Conservation (phyloP, 1,140 invertebrate genomes). For the Tetramorium alpestre region DNA sequence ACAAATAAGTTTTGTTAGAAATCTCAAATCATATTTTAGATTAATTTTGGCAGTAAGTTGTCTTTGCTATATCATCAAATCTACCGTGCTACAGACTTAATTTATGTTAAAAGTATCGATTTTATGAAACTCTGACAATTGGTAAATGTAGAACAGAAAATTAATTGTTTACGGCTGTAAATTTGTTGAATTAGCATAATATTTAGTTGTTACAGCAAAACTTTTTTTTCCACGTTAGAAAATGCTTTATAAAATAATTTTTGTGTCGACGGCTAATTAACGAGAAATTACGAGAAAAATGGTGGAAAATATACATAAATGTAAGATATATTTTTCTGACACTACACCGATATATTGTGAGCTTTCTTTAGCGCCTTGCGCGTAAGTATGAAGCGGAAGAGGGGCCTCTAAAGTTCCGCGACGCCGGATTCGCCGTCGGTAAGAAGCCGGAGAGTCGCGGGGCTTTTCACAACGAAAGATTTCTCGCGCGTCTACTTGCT, state of each 20-base stretch:
- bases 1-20: too few relatives aligned
- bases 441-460: slow-evolving; percentile 45
- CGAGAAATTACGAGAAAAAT: not conserved
- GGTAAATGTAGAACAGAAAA: too few relatives aligned
- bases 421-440: slow-evolving; percentile 34
- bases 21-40: too few relatives aligned
- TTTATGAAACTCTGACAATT: too few relatives aligned
- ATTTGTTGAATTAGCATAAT: too few relatives aligned
- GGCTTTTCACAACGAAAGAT: slow-evolving; percentile 63
- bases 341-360: not conserved
- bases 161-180: too few relatives aligned
- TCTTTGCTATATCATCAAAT: too few relatives aligned
- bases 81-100: too few relatives aligned
- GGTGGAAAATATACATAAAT: not conserved
- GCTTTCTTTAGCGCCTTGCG: not conserved
- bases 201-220: too few relatives aligned
- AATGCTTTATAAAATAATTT: not conserved
- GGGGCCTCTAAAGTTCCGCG: slow-evolving; percentile 27
- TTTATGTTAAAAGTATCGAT: too few relatives aligned
- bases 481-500: slow-evolving; percentile 55
- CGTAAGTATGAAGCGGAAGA: not conserved
- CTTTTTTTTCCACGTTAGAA: too few relatives aligned
- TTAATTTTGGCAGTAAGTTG: too few relatives aligned
- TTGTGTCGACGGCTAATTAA: not conserved
- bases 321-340: not conserved